Evolutionary conservation across 2,797 vertebrate genomes (phyloP).

Genomic region (Scyliorhinus canicula): DNA sequence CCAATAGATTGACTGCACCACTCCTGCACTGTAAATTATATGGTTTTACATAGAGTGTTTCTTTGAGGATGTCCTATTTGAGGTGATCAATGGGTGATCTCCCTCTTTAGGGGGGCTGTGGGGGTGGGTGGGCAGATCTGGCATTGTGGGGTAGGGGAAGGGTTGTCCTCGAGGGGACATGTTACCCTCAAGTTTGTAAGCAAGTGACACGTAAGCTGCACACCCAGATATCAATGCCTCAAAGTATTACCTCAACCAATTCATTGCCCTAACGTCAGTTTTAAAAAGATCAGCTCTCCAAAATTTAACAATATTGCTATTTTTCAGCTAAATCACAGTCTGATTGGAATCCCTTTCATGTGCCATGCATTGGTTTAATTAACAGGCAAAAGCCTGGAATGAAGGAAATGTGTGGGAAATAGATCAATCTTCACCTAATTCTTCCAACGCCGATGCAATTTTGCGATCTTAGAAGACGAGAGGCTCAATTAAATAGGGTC

Average conservation of each 20-base stretch:
- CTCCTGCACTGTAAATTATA: neutral
- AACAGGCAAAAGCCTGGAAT: neutral
- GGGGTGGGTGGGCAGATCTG: too few species aligned
- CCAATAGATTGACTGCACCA: neutral
- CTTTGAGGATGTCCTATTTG: too few species aligned
- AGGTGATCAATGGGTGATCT: too few species aligned
- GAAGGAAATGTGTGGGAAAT: neutral
- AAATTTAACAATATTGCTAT: neutral
- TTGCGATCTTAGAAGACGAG: neutral
- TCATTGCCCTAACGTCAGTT: neutral
- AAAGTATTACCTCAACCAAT: neutral
- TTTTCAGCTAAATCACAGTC: neutral
- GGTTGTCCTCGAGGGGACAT: too few species aligned
- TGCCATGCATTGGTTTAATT: neutral
- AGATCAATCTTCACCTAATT: neutral
- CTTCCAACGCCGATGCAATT: neutral
- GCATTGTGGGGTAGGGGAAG: too few species aligned
- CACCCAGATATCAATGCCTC: neutral
- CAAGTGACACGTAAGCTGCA: neutral
- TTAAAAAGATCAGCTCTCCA: neutral
- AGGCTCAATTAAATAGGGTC: neutral
- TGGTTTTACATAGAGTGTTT: too few species aligned
- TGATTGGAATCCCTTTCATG: neutral
- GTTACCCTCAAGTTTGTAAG: too few species aligned
- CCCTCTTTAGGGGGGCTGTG: too few species aligned